Evolutionary conservation across 2,113 vertebrate genomes (phyloP).

Genomic region (Jacana jacana): DNA sequence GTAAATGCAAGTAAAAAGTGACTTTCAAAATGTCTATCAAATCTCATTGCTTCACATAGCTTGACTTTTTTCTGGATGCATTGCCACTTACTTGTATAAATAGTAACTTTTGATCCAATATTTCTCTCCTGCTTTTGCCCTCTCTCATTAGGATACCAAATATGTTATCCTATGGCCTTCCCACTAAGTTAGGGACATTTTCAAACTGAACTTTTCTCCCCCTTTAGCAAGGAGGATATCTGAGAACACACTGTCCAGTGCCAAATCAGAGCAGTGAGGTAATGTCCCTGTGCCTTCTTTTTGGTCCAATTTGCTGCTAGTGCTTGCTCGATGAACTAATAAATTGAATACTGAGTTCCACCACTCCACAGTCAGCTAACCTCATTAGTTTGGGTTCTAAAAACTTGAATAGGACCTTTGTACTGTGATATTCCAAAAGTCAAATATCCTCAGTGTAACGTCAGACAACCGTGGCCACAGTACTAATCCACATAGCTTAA

Average conservation of each 20-base stretch:
- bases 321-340: background rate
- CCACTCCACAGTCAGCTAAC: background rate
- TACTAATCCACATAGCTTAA: background rate
- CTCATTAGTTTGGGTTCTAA: background rate
- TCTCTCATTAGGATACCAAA: background rate
- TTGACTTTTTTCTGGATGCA: background rate
- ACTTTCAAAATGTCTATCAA: background rate
- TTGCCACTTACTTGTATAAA: background rate
- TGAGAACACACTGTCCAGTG: background rate
- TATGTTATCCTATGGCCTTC: background rate
- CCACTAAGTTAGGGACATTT: background rate
- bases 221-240: background rate
- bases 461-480: background rate
- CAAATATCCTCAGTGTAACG: background rate
- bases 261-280: background rate
- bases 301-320: background rate
- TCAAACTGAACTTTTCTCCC: slow-evolving; percentile 7
- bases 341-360: background rate
- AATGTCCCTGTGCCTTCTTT: background rate
- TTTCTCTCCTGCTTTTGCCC: background rate
- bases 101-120: background rate
- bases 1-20: background rate
- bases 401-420: slow-evolving; percentile 9
- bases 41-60: background rate
- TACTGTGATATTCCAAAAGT: slow-evolving; percentile 29